Conservation (phyloP, 2,888 invertebrate genomes). For the Tachina fera region DNA sequence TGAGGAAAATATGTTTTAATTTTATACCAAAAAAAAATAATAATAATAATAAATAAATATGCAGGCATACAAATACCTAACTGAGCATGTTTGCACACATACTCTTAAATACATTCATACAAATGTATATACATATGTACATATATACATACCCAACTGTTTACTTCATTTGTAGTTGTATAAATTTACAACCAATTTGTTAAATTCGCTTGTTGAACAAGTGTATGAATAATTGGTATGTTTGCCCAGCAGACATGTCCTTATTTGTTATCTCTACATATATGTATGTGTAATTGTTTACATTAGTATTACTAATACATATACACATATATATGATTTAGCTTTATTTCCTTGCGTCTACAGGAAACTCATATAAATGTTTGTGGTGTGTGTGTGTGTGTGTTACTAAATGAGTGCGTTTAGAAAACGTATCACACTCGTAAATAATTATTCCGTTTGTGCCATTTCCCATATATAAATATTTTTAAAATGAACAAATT, state of each 20-base stretch:
- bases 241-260: constrained; percentile 30
- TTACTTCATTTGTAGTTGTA: constrained; percentile 22
- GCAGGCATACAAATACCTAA: not conserved
- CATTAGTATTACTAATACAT: constrained; percentile 49
- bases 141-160: not conserved
- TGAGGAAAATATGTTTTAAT: constrained; percentile 66
- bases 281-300: constrained; percentile 17
- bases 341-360: constrained; percentile 27
- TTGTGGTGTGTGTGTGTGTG: not conserved
- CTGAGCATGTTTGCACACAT: not conserved
- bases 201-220: constrained; percentile 64
- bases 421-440: constrained; percentile 20
- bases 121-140: no score
- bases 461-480: constrained; percentile 50
- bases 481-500: constrained; percentile 54
- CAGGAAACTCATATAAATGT: constrained; percentile 31
- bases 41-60: constrained; percentile 42
- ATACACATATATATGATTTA: constrained; percentile 28
- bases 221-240: constrained; percentile 64
- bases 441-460: constrained; percentile 53
- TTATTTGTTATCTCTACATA: constrained; percentile 24
- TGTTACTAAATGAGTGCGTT: constrained; percentile 35
- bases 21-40: constrained; percentile 53
- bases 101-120: not conserved
- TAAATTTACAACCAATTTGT: constrained; percentile 68